Evolutionary conservation across 2,888 invertebrate species (phyloP), one percentile per base, ranked within the genome.

Genomic region (Silvanus unidentatus): DNA sequence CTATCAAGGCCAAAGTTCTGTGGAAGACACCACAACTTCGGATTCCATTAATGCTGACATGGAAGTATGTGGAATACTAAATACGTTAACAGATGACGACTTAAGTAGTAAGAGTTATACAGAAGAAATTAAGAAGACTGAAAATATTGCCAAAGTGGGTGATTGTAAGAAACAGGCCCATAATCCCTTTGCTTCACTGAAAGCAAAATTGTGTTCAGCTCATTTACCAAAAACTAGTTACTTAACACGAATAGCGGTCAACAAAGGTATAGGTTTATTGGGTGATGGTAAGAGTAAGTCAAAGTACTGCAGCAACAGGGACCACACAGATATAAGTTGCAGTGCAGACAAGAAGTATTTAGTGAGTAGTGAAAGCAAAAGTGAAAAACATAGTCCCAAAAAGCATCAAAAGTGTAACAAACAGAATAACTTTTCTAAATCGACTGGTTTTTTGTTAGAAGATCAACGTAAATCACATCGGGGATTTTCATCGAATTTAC

Each of bases 21-120:
- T 73, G 2, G 73, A 73, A 53, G 73, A 74, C 50, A 73, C 73
- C n/a, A 72, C 71, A 1, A 73, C 71, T 16, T 73, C 73, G 1
- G 75, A 76, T 58, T 75, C 75, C 0, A 69, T 75, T 14, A 73
- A 73, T 49, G 74, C 73, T 3, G 76, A 75, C 50, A 67, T 74
- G 58, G 75, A 76, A 58, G 73, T 74, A 9, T 71, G 73, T 52
- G 73, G 70, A n/a, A 74, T 74, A 44, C 55, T 74, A 22, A 72
- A 68, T 54, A 64, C 69, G 1, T 54, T 66, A 9, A 63, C 64
- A 11, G 68, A 68, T 49, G 68, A 63, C 22, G 65, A 68, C 45
- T 45, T 64, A 43, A 62, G 54, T 45, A 60, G 47, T 46, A 65
- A 62, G 50, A 55, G 54, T 44, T 61, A 52, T 43, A 60, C 60